Evolutionary conservation across 2,113 vertebrate genomes (phyloP).

Genomic region (Verasper variegatus): DNA sequence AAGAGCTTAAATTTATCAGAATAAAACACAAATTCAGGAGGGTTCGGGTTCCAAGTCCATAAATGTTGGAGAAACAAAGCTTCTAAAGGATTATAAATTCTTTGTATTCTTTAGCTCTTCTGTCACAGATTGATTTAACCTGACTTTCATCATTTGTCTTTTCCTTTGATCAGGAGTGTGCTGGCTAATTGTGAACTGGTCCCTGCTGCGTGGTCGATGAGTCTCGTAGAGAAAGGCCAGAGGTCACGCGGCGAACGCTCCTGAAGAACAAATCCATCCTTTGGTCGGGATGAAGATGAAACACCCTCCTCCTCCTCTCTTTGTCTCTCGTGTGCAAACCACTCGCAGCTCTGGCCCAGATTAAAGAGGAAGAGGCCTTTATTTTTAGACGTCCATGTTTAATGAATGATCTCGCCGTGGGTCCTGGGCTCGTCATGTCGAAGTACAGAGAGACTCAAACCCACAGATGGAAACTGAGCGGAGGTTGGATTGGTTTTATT

Average conservation of each 20-base stretch:
- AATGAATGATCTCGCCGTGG: constrained; percentile 72
- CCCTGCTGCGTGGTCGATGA: background rate
- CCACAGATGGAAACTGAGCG: background rate
- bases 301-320: constrained; percentile 13
- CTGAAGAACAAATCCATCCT: constrained; percentile 12
- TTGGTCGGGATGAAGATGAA: constrained; percentile 38
- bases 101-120: too few relatives aligned
- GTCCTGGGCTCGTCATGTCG: background rate
- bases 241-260: constrained; percentile 11
- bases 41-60: too few relatives aligned
- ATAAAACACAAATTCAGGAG: too few relatives aligned
- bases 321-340: constrained; percentile 48
- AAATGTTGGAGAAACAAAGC: too few relatives aligned
- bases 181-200: background rate
- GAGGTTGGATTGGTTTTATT: background rate
- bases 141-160: too few relatives aligned
- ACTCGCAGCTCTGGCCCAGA: constrained; percentile 70
- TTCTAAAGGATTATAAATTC: too few relatives aligned
- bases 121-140: too few relatives aligned
- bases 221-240: constrained; percentile 12
- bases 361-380: constrained; percentile 72
- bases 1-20: too few relatives aligned
- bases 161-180: too few relatives aligned
- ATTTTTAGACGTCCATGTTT: constrained; percentile 83
- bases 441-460: background rate